A percentile compares a stretch with the other conserved stretches of the same genome.
phyloP scores from a whole-genome alignment of 1,140 invertebrate species.

The Leptinotarsa undecemlineata region DNA sequence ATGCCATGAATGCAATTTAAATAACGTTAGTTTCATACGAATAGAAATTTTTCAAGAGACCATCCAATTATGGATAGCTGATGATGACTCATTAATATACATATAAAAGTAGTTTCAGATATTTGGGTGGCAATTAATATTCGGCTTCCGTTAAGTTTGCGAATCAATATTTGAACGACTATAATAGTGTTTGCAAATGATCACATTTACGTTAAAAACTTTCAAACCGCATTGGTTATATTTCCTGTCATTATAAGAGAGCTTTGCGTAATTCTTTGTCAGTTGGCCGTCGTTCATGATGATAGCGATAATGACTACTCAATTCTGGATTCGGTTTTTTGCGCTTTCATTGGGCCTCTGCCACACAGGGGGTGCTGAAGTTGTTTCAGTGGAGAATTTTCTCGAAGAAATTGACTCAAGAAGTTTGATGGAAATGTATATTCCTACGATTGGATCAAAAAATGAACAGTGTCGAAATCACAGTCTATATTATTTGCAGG shows the following conservation, averaged over 20 bases:
- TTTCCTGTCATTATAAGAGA: neutral
- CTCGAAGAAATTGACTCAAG: neutral
- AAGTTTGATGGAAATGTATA: slow-evolving; percentile 22
- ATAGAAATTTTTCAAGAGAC: too few species aligned
- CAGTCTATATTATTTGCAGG: slow-evolving; percentile 37
- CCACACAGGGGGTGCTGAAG: neutral
- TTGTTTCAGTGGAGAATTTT: neutral
- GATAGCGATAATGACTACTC: neutral
- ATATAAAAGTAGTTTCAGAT: too few species aligned
- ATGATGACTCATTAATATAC: too few species aligned
- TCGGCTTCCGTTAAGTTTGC: neutral
- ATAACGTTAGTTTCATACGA: too few species aligned
- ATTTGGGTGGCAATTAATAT: neutral
- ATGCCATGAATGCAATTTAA: too few species aligned
- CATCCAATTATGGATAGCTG: too few species aligned
- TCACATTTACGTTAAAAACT: neutral
- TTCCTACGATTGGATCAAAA: slow-evolving; percentile 32
- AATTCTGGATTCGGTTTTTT: neutral
- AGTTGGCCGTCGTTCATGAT: neutral
- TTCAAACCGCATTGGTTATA: neutral
- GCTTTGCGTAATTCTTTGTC: neutral
- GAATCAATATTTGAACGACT: neutral
- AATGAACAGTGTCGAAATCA: slow-evolving; percentile 38
- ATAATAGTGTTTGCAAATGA: neutral
- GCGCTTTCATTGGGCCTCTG: neutral